Conservation (phyloP, 2,888 invertebrate genomes). For the Pyralis farinalis region DNA sequence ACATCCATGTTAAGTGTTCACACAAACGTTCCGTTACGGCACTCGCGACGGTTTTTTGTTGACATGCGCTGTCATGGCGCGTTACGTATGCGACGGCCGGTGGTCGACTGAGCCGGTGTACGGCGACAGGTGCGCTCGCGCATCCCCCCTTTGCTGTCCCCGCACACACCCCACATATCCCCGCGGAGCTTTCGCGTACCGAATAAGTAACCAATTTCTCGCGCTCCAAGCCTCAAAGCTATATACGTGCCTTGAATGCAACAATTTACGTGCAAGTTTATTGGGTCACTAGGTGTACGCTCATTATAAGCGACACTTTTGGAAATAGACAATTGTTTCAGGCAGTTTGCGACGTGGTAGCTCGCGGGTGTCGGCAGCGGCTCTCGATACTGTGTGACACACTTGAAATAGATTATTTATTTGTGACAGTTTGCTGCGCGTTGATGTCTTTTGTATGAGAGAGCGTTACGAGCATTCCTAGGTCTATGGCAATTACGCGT, state of each 20-base stretch:
- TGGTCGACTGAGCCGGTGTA: constrained; percentile 41
- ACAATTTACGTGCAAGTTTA: constrained; percentile 9
- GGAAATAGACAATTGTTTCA: too few species aligned
- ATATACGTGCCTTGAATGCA: constrained; percentile 20
- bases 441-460: too few species aligned
- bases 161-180: constrained; percentile 6
- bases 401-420: too few species aligned
- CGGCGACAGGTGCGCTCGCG: constrained; percentile 48
- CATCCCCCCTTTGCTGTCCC: constrained; percentile 8
- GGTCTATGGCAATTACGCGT: too few species aligned
- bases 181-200: constrained; percentile 54
- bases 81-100: constrained; percentile 33
- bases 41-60: constrained; percentile 52
- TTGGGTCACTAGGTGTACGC: constrained; percentile 25
- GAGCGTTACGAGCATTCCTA: too few species aligned
- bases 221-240: constrained; percentile 34
- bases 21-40: constrained; percentile 40
- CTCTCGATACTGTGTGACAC: too few species aligned
- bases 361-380: too few species aligned
- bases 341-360: too few species aligned
- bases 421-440: too few species aligned
- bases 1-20: constrained; percentile 62
- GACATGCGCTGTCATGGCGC: constrained; percentile 48
- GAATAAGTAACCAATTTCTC: constrained; percentile 60
- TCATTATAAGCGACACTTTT: constrained; percentile 22